Percentiles rank a stretch among this genome's conserved stretches.
Conservation (phyloP, 2,797 vertebrate species). For the Cynopterus sphinx region DNA sequence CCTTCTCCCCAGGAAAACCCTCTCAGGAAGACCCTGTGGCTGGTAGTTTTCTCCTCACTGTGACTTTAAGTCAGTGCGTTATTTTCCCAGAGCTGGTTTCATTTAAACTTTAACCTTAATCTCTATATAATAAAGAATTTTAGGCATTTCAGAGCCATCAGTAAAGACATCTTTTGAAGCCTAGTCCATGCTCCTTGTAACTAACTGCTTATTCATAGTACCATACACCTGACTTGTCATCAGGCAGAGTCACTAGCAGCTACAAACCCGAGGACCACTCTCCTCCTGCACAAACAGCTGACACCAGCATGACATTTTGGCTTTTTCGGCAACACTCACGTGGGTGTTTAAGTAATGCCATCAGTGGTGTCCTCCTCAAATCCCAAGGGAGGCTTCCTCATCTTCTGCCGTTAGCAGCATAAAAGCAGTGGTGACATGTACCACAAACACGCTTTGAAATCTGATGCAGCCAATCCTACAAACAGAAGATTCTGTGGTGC, state of each 20-base stretch:
- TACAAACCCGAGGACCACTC: background rate
- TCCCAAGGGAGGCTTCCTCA: background rate
- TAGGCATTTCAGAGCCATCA: background rate
- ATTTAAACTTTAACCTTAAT: background rate
- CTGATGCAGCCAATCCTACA: background rate
- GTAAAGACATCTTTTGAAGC: background rate
- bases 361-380: background rate
- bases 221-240: background rate
- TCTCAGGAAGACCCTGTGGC: background rate
- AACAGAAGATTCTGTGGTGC: background rate
- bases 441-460: slow-evolving; percentile 16
- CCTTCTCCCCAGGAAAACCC: background rate
- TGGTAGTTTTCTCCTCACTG: background rate
- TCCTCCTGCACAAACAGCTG: background rate
- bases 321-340: background rate
- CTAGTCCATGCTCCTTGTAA: background rate
- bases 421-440: background rate
- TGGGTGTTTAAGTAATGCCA: background rate
- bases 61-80: background rate
- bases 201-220: background rate
- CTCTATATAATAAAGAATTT: background rate
- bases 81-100: background rate
- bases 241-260: background rate
- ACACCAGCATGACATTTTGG: background rate
- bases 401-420: background rate